Conservation (phyloP, 2,888 invertebrate species). For the Norana najaformis region DNA sequence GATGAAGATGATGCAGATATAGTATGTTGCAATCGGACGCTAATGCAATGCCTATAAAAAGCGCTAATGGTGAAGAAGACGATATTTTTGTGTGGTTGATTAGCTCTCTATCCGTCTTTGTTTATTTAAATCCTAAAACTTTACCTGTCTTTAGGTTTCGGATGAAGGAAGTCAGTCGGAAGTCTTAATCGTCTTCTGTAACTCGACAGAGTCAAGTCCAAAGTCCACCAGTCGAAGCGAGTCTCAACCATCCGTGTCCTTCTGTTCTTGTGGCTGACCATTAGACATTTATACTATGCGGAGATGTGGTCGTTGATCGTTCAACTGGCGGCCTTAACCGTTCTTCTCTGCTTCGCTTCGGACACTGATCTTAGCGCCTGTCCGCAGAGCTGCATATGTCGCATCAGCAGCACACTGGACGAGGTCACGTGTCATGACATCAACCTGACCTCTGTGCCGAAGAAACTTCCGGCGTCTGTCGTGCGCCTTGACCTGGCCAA, state of each 20-base stretch:
- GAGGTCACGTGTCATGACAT: background rate
- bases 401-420: background rate
- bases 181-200: background rate
- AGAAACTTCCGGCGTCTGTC: background rate
- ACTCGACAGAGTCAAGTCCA: background rate
- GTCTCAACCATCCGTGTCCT: background rate
- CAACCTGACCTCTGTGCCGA: background rate
- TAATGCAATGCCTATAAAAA: too few relatives aligned
- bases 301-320: background rate
- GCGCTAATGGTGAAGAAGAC: too few relatives aligned
- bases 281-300: too few relatives aligned
- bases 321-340: background rate
- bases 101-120: too few relatives aligned
- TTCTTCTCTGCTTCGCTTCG: background rate
- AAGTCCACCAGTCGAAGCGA: background rate
- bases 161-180: too few relatives aligned
- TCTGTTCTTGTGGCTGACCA: too few relatives aligned
- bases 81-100: too few relatives aligned
- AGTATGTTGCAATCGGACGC: too few relatives aligned
- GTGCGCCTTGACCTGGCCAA: constrained; percentile 9
- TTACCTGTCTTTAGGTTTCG: background rate
- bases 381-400: background rate
- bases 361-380: background rate
- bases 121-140: background rate
- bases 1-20: too few relatives aligned